Percentiles rank a stretch among this genome's conserved stretches.
These are phyloP conservation scores for Oriolus oriolus DNA, from an alignment of 2,113 vertebrate species.

Conservation along the genomic window DNA sequence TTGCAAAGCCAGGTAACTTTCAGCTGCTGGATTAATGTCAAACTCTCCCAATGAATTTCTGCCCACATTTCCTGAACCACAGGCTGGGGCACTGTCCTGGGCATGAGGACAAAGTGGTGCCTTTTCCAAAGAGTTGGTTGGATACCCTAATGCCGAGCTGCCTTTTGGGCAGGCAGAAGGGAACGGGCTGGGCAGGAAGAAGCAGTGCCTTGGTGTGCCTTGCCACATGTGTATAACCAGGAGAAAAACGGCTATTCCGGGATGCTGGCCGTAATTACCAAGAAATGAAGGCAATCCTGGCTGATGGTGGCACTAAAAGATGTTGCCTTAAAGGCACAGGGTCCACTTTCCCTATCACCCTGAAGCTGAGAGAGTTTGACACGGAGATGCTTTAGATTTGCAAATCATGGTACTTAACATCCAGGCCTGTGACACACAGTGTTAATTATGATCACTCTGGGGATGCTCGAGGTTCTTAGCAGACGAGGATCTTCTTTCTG, in stretches of 20 bases:
- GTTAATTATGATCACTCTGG: not conserved
- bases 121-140: not conserved
- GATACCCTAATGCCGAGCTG: not conserved
- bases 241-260: not conserved
- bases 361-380: constrained; percentile 18
- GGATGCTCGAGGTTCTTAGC: not conserved
- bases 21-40: not conserved
- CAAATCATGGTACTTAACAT: not conserved
- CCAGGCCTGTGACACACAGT: not conserved
- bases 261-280: not conserved
- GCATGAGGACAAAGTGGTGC: not conserved
- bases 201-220: not conserved
- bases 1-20: not conserved
- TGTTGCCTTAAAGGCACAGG: constrained; percentile 36
- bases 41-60: not conserved
- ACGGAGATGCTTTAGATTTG: not conserved
- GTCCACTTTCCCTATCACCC: not conserved
- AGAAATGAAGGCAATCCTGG: not conserved
- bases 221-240: not conserved
- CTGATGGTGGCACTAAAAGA: not conserved
- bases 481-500: not conserved
- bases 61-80: not conserved
- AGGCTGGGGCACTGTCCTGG: not conserved
- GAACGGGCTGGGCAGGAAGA: not conserved
- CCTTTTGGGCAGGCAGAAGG: not conserved